phyloP scores from a whole-genome alignment of 1,140 invertebrate species.

The Atta texana region DNA sequence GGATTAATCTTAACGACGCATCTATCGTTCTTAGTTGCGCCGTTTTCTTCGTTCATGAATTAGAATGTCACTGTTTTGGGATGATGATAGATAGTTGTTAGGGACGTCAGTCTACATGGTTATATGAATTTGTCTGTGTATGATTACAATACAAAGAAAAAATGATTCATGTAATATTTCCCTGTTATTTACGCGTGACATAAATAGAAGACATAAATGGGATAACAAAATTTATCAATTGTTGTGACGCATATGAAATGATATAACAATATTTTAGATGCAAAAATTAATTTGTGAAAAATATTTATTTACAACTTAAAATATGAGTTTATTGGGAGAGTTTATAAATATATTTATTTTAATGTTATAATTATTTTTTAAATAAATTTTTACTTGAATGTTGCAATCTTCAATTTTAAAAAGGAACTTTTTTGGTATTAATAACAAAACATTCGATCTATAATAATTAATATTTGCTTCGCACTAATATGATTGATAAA shows the following conservation, averaged over 20 bases:
- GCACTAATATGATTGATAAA: neutral
- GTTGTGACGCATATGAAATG: neutral
- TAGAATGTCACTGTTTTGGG: slow-evolving; percentile 42
- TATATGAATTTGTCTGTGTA: neutral
- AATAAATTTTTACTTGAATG: neutral
- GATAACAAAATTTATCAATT: neutral
- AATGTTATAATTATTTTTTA: neutral
- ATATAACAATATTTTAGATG: neutral
- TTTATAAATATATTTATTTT: slow-evolving; percentile 13
- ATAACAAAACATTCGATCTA: neutral
- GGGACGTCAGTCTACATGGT: slow-evolving; percentile 31
- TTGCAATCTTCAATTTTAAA: neutral
- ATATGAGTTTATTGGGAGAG: neutral
- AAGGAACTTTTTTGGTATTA: neutral
- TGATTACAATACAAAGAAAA: slow-evolving; percentile 1
- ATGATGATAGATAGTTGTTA: slow-evolving; percentile 67
- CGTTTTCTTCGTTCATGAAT: slow-evolving; percentile 28
- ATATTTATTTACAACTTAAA: neutral
- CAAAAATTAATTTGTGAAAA: no score
- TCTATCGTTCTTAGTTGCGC: slow-evolving; percentile 62
- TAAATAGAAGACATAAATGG: neutral
- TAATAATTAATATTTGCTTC: neutral
- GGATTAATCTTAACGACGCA: slow-evolving; percentile 75
- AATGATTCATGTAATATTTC: neutral
- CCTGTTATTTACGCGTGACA: neutral